Percentiles rank a stretch among this genome's conserved stretches.
Evolutionary conservation across 1,140 invertebrate species (phyloP).

Genomic region (Brachionus angularis): DNA sequence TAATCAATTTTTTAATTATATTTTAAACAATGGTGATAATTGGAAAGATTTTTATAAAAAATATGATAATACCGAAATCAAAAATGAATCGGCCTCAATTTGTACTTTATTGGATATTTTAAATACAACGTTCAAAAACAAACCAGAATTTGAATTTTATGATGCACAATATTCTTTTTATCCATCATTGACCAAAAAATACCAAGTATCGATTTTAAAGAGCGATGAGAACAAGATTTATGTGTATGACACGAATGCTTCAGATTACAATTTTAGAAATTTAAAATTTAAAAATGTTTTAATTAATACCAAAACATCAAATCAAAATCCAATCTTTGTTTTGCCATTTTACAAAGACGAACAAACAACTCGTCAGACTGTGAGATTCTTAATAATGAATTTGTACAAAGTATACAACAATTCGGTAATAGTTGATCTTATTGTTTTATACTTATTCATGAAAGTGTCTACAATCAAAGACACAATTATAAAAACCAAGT

Average conservation of each 20-base stretch:
- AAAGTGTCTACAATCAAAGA: constrained; percentile 1
- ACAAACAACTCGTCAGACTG: constrained; percentile 13
- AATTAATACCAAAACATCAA: not conserved
- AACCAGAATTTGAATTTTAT: not conserved
- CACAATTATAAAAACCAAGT: not conserved
- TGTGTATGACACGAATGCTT: not conserved
- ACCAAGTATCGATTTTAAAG: not conserved
- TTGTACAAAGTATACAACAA: constrained; percentile 26
- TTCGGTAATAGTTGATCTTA: constrained; percentile 7
- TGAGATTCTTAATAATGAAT: constrained; percentile 15
- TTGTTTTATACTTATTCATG: constrained; percentile 4
- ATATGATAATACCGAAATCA: not conserved
- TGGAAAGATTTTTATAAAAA: not conserved
- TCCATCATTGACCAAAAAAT: not conserved
- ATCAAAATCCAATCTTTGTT: not conserved
- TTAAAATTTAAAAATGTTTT: constrained; percentile 32
- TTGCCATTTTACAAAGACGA: constrained; percentile 31
- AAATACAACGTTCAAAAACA: not conserved
- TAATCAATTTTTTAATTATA: not conserved
- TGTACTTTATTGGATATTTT: not conserved
- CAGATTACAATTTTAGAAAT: constrained; percentile 24
- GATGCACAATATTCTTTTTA: constrained; percentile 7
- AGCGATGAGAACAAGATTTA: not conserved
- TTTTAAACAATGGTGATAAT: not conserved
- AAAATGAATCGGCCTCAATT: not conserved